A percentile compares a stretch with the other conserved stretches of the same genome.
These are phyloP conservation scores for Synergus umbraculus DNA, from an alignment of 2,888 invertebrate species.

Conservation along the genomic window DNA sequence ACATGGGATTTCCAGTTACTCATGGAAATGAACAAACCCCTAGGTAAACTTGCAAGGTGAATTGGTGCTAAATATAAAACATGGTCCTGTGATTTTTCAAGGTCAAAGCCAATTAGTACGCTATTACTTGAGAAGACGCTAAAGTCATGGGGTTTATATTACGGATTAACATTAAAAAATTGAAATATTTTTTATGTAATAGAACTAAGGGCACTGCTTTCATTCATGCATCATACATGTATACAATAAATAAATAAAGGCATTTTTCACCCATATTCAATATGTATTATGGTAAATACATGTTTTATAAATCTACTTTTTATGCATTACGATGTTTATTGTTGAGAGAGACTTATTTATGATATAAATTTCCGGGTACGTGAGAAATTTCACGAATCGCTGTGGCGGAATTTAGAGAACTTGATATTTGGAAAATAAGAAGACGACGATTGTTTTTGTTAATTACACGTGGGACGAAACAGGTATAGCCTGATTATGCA, in stretches of 20 bases:
- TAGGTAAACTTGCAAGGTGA: not conserved
- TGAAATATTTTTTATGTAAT: not conserved
- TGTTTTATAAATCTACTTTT: not conserved
- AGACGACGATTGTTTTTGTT: not conserved
- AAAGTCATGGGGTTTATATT: conserved; percentile 5
- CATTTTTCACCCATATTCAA: no score
- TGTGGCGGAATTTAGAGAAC: not conserved
- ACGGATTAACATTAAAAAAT: not conserved
- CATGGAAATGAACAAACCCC: not conserved
- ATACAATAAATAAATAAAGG: not conserved
- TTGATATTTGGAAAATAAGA: not conserved
- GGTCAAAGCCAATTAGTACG: not conserved
- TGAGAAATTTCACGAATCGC: not conserved
- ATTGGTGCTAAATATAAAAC: not conserved
- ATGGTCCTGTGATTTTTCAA: not conserved
- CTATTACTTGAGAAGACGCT: not conserved
- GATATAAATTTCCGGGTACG: not conserved
- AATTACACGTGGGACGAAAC: not conserved
- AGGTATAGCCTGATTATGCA: not conserved
- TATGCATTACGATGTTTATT: not conserved
- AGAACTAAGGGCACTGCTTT: not conserved
- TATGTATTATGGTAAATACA: no score
- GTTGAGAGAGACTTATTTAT: not conserved
- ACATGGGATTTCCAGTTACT: not conserved
- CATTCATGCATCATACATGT: not conserved